A percentile compares a stretch with the other conserved stretches of the same genome.
phyloP scores from a whole-genome alignment of 2,888 invertebrate genomes.

The Pseudococcus longispinus region DNA sequence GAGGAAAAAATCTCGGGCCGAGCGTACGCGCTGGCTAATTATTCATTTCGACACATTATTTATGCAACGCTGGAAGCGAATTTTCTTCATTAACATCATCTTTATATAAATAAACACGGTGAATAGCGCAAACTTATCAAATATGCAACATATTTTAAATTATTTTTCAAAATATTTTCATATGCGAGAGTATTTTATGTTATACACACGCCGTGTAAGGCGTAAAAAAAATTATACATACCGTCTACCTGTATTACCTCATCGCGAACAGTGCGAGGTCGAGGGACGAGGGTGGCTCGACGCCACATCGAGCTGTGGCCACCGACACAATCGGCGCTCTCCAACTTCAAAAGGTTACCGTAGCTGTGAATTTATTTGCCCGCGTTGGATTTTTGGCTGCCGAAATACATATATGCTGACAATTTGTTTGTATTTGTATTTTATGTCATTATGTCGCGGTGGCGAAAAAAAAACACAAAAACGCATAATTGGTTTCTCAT shows the following conservation, averaged over 20 bases:
- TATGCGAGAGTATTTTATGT: background rate
- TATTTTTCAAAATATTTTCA: conserved; percentile 15
- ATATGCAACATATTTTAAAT: conserved; percentile 26
- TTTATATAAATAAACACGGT: conserved; percentile 9
- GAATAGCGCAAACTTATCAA: conserved; percentile 5
- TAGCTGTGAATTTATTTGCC: background rate
- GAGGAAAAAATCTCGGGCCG: background rate
- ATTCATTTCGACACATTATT: conserved; percentile 34
- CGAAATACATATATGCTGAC: background rate
- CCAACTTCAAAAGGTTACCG: background rate
- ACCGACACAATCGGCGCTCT: background rate
- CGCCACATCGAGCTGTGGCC: background rate
- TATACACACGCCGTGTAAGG: background rate
- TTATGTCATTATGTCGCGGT: background rate
- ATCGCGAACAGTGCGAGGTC: background rate
- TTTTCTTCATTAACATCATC: conserved; percentile 32
- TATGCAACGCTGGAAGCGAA: conserved; percentile 23
- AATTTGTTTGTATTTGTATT: conserved; percentile 19
- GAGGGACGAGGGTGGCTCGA: too few species aligned
- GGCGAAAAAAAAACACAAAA: background rate
- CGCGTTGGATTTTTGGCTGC: background rate
- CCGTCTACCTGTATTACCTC: background rate
- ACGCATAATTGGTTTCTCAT: background rate
- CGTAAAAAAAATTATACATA: background rate
- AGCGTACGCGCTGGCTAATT: background rate